These are phyloP conservation scores for Drosophila carrolli DNA, from an alignment of 1,140 invertebrate species.

Conservation along the genomic window DNA sequence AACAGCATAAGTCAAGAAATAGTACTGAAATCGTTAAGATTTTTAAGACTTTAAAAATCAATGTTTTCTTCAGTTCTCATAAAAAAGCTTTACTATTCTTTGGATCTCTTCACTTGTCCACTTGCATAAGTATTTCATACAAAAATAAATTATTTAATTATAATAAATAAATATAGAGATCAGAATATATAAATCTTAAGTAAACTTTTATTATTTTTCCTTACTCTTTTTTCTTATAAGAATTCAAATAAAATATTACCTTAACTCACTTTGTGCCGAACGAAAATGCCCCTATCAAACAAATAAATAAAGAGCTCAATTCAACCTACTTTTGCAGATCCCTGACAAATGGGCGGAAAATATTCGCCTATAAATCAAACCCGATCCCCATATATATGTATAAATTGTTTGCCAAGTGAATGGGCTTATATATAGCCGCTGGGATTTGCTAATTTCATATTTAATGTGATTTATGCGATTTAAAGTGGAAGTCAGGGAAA, in stretches of 20 bases:
- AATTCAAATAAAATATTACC: neutral
- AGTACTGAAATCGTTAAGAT: too few relatives aligned
- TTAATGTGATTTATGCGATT: slow-evolving; percentile 70
- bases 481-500: slow-evolving; percentile 48
- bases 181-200: neutral
- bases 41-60: too few relatives aligned
- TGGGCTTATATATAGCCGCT: slow-evolving; percentile 27
- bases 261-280: neutral
- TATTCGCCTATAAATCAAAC: slow-evolving; percentile 53
- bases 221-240: neutral
- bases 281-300: neutral
- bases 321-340: neutral
- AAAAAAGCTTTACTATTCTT: too few relatives aligned
- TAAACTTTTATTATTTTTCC: too few relatives aligned
- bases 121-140: too few relatives aligned
- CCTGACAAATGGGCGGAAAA: slow-evolving; percentile 55
- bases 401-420: neutral
- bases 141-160: neutral
- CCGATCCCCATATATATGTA: neutral
- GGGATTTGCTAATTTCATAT: slow-evolving; percentile 36
- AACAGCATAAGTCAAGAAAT: too few relatives aligned
- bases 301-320: neutral
- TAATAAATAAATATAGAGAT: neutral
- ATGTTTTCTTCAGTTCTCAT: too few relatives aligned
- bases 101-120: too few relatives aligned